phyloP scores from a whole-genome alignment of 2,113 vertebrate genomes.

The Ascaphus truei region DNA sequence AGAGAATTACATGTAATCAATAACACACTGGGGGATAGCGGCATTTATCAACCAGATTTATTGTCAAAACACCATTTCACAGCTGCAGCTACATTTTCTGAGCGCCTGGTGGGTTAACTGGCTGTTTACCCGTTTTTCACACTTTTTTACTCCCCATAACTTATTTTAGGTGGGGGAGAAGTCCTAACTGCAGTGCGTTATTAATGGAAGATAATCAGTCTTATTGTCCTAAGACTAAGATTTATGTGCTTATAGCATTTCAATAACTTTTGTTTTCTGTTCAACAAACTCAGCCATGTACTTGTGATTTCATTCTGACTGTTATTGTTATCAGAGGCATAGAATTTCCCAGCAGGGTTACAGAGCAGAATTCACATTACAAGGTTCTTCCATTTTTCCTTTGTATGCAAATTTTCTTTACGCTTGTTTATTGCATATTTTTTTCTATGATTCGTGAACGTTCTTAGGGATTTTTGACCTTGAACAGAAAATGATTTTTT shows the following conservation, averaged over 20 bases:
- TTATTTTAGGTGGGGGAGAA: background rate
- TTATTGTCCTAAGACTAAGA: constrained; percentile 17
- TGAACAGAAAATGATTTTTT: constrained; percentile 21
- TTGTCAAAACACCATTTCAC: no score
- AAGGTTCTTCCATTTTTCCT: constrained; percentile 22
- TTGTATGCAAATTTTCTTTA: constrained; percentile 31
- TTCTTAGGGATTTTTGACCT: constrained; percentile 30
- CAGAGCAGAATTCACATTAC: constrained; percentile 24
- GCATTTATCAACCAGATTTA: no score
- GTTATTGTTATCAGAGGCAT: constrained; percentile 15
- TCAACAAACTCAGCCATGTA: constrained; percentile 18
- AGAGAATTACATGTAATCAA: no score
- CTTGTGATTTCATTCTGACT: constrained; percentile 27
- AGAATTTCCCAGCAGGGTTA: constrained; percentile 19
- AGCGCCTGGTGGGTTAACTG: background rate
- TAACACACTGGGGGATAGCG: no score
- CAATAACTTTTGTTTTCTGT: constrained; percentile 26
- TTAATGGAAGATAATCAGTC: constrained; percentile 18
- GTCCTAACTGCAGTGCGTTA: constrained; percentile 7
- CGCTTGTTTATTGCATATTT: constrained; percentile 12
- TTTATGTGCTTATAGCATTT: constrained; percentile 13
- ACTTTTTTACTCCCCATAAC: background rate
- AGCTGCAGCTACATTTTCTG: background rate
- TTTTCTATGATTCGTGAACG: constrained; percentile 16
- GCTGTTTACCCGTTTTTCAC: background rate